phyloP scores from a whole-genome alignment of 2,113 vertebrate genomes.

The Peromyscus polionotus region DNA sequence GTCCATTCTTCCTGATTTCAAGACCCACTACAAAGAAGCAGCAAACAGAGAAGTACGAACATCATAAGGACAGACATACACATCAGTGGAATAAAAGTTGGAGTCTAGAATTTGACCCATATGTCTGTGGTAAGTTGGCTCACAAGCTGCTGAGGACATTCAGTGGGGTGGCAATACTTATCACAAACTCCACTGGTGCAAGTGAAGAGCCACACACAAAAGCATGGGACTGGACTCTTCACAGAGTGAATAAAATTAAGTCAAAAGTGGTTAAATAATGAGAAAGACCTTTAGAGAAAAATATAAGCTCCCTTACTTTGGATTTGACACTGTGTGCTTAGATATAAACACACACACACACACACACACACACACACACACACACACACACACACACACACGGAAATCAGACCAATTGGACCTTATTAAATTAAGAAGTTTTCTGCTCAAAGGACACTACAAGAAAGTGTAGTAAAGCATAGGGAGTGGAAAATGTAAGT shows the following conservation, averaged over 20 bases:
- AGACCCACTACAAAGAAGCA: slow-evolving; percentile 12
- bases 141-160: not conserved
- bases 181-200: not conserved
- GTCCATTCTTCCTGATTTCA: slow-evolving; percentile 18
- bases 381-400: not conserved
- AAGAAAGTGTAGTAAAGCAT: not conserved
- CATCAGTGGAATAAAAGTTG: slow-evolving; percentile 27
- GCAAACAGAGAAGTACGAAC: not conserved
- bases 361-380: not conserved
- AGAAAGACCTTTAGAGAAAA: not conserved
- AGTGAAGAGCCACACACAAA: not conserved
- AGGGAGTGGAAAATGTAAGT: not conserved
- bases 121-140: not conserved
- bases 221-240: not conserved
- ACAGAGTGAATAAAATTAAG: not conserved
- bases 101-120: not conserved
- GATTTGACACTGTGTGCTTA: not conserved
- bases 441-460: not conserved
- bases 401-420: not conserved
- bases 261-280: not conserved
- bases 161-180: not conserved
- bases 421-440: slow-evolving; percentile 4
- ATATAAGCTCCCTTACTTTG: not conserved
- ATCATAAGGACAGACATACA: not conserved
- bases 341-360: not conserved